Conservation (phyloP, 2,113 vertebrate species). For the Oostethus manadensis region DNA sequence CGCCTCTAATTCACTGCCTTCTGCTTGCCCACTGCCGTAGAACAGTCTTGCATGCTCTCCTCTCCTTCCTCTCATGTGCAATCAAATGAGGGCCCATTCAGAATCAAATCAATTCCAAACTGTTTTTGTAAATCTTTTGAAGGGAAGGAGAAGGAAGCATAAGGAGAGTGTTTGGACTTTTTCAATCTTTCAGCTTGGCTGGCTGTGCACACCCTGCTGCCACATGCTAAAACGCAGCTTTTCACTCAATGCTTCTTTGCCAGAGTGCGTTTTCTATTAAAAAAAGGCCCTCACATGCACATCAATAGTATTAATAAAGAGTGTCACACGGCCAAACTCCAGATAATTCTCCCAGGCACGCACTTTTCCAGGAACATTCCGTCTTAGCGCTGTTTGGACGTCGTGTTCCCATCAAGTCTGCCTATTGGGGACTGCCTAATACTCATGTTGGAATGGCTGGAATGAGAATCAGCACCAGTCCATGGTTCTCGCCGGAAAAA, state of each 20-base stretch:
- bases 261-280: conserved; percentile 30
- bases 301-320: conserved; percentile 5
- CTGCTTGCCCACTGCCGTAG: conserved; percentile 31
- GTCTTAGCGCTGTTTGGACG: neutral
- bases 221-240: conserved; percentile 34
- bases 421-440: too few species aligned
- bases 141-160: conserved; percentile 24
- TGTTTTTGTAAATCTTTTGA: neutral
- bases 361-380: neutral
- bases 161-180: conserved; percentile 48
- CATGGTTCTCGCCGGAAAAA: too few species aligned
- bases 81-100: conserved; percentile 9
- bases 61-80: conserved; percentile 38
- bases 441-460: too few species aligned
- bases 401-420: neutral
- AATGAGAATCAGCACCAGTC: too few species aligned
- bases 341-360: neutral
- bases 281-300: conserved; percentile 19
- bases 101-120: conserved; percentile 19
- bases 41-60: conserved; percentile 46
- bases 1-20: conserved; percentile 37
- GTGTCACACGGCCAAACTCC: conserved; percentile 7
- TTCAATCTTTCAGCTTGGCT: conserved; percentile 44
- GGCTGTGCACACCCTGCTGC: conserved; percentile 36
- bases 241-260: conserved; percentile 31